Conservation (phyloP, 2,888 invertebrate genomes). For the Caenorhabditis macrosperma region DNA sequence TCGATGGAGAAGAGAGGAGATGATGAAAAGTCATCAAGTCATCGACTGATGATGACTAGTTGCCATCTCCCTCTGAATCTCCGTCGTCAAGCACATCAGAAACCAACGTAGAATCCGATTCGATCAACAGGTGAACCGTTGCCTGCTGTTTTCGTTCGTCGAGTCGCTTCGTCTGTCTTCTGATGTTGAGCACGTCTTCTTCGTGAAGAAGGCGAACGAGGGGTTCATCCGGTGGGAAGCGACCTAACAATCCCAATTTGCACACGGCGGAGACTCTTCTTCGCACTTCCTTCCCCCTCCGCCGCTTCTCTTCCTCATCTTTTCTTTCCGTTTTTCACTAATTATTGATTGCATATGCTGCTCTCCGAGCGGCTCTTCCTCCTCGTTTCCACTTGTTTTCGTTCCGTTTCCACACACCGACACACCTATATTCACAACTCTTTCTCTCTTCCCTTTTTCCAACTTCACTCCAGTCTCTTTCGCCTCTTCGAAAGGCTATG, state of each 20-base stretch:
- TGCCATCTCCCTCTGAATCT: constrained; percentile 8
- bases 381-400: constrained; percentile 6
- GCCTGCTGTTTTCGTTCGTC: neutral
- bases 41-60: constrained; percentile 18
- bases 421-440: no score
- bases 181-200: no score
- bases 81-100: neutral
- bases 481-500: neutral
- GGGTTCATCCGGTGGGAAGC: neutral
- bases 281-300: constrained; percentile 7
- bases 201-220: neutral
- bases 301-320: constrained; percentile 19
- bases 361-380: constrained; percentile 14
- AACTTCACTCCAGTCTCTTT: constrained; percentile 2
- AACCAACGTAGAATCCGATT: neutral
- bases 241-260: constrained; percentile 49
- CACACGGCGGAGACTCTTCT: neutral
- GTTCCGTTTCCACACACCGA: constrained; percentile 9
- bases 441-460: constrained; percentile 8
- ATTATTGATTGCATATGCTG: constrained; percentile 52
- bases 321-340: constrained; percentile 34
- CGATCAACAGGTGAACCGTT: neutral
- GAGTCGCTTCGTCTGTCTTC: no score
- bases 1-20: no score
- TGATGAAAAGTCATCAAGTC: constrained; percentile 50